Conservation (phyloP, 2,797 vertebrate genomes). For the Tapirus indicus region DNA sequence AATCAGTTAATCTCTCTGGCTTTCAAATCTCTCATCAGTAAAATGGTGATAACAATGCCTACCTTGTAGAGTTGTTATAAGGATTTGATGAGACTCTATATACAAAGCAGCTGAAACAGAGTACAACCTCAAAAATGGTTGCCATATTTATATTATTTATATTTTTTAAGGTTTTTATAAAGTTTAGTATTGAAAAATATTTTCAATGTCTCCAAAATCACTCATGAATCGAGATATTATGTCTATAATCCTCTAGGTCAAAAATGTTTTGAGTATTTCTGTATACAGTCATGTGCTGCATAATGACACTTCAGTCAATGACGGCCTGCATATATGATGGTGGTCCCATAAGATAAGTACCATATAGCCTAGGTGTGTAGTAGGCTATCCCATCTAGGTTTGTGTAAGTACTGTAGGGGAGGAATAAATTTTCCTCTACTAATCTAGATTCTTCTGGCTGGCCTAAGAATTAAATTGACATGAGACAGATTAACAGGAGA, state of each 20-base stretch:
- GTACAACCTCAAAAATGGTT: background rate
- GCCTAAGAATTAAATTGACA: too few species aligned
- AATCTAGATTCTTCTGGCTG: too few species aligned
- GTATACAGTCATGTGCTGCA: too few species aligned
- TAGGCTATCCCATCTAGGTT: too few species aligned
- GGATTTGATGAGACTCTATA: background rate
- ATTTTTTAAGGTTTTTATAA: slow-evolving; percentile 39
- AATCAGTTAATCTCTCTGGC: background rate
- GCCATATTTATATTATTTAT: background rate
- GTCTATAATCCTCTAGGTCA: background rate
- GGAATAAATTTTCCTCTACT: too few species aligned
- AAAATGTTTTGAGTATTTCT: background rate
- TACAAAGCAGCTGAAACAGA: background rate
- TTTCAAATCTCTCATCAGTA: background rate
- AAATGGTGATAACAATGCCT: background rate
- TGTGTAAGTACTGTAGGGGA: too few species aligned
- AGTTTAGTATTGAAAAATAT: background rate
- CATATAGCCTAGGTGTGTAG: too few species aligned
- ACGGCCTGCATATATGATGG: too few species aligned
- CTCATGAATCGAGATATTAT: background rate
- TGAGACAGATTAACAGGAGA: too few species aligned
- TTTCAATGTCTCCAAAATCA: background rate
- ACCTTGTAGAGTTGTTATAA: background rate
- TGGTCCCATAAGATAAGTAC: too few species aligned
- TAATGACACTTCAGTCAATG: too few species aligned